These are phyloP conservation scores for Platorchestia sp. DNA, from an alignment of 1,140 invertebrate genomes.

Conservation along the genomic window DNA sequence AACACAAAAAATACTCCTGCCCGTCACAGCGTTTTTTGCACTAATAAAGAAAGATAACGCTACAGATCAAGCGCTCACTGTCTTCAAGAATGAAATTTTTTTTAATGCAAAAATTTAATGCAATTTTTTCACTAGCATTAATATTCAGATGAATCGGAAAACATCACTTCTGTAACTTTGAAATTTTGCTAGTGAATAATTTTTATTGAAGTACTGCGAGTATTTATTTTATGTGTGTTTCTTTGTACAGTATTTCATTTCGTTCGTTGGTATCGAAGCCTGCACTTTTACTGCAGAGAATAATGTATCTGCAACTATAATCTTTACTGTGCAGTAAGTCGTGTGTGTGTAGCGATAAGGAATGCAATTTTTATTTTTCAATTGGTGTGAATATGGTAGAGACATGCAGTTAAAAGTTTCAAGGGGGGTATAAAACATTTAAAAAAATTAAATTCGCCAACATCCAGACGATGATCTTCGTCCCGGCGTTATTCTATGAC, in stretches of 20 bases:
- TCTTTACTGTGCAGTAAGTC: no score
- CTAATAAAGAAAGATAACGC: neutral
- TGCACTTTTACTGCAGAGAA: no score
- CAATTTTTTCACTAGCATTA: neutral
- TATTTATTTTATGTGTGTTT: no score
- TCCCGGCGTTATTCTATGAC: neutral
- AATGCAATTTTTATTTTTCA: neutral
- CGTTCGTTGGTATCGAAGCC: no score
- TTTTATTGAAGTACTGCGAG: no score
- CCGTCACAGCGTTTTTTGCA: neutral
- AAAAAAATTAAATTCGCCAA: neutral
- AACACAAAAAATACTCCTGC: neutral
- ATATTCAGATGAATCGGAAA: neutral
- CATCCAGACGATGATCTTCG: neutral
- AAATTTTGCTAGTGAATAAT: no score
- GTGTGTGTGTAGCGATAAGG: no score
- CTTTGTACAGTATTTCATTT: no score
- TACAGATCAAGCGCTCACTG: neutral
- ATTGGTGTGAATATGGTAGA: neutral
- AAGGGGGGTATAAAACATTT: neutral
- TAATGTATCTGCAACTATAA: no score
- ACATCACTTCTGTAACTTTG: no score
- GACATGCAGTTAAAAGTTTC: neutral
- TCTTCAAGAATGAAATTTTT: neutral
- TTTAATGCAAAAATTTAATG: no score